Base-by-base conservation (phyloP, 53 echinoderm and acorn worm genomes). In the Pentamera pediparva region DNA sequence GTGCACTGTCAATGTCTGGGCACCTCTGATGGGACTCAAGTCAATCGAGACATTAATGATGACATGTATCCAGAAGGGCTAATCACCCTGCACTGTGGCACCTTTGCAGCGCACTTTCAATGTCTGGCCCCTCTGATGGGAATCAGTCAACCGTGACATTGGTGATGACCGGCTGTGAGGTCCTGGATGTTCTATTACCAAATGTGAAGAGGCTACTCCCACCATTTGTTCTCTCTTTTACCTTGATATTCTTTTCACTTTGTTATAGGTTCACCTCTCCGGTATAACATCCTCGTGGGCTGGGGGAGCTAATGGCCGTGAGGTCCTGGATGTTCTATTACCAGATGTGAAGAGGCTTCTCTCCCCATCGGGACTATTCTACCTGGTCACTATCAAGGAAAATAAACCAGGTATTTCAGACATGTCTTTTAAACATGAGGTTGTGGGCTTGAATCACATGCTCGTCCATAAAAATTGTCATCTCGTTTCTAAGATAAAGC, bases 81-180 rank as follows among this genome's bases (percentile, higher is more conserved):
- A n/a, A n/a, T n/a, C n/a, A n/a, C n/a, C n/a, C n/a, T n/a, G n/a
- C n/a, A n/a, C n/a, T n/a, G n/a, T n/a, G n/a, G n/a, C n/a, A n/a
- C n/a, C n/a, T n/a, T n/a, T n/a, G n/a, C n/a, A n/a, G n/a, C n/a
- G n/a, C n/a, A n/a, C n/a, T n/a, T n/a, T n/a, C n/a, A n/a, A n/a
- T n/a, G n/a, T n/a, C n/a, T n/a, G n/a, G n/a, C n/a, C n/a, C n/a
- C n/a, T n/a, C n/a, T n/a, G n/a, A n/a, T n/a, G n/a, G n/a, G n/a
- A n/a, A n/a, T n/a, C n/a, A n/a, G n/a, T n/a, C n/a, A n/a, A n/a
- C n/a, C n/a, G n/a, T n/a, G n/a, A n/a, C n/a, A n/a, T n/a, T n/a
- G n/a, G n/a, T n/a, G n/a, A n/a, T n/a, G n/a, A n/a, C n/a, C n/a
- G 95, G 95, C 25, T 78, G 90, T 37, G 81, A 95, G 59, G 95